Evolutionary conservation across 2,888 invertebrate genomes (phyloP).

Genomic region (Brassicogethes aeneus): DNA sequence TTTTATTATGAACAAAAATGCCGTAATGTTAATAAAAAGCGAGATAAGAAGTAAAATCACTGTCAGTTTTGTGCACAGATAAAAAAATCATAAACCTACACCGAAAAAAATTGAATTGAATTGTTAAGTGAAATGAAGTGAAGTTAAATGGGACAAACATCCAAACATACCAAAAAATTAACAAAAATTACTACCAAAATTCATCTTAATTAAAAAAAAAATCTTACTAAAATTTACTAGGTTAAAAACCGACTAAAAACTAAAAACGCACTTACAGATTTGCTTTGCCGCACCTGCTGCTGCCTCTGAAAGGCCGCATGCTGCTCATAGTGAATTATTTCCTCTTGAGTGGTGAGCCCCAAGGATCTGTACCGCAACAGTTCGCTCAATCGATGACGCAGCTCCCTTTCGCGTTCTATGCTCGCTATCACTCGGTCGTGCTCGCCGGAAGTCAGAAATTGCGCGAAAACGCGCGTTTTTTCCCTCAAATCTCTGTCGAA

Average conservation of each 20-base stretch:
- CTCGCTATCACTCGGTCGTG: constrained; percentile 72
- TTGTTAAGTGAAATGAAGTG: no score
- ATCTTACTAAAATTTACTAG: no score
- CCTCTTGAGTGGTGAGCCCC: constrained; percentile 74
- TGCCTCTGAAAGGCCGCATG: constrained; percentile 55
- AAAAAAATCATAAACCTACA: neutral
- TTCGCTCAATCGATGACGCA: constrained; percentile 75
- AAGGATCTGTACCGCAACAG: constrained; percentile 75
- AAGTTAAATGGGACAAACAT: no score
- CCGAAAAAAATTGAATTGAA: constrained; percentile 1
- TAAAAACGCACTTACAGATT: constrained; percentile 47
- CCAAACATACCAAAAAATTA: no score
- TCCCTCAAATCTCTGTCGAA: constrained; percentile 65
- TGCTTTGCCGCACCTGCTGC: constrained; percentile 57
- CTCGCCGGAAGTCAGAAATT: constrained; percentile 80
- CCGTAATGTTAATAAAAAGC: no score
- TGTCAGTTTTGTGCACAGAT: constrained; percentile 24
- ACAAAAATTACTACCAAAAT: no score
- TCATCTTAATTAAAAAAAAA: no score
- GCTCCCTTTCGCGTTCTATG: constrained; percentile 74
- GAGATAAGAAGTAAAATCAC: constrained; percentile 14
- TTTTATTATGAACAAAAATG: no score
- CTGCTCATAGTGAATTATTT: constrained; percentile 83
- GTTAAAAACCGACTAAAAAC: no score
- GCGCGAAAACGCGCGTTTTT: constrained; percentile 74